phyloP scores from a whole-genome alignment of 2,888 invertebrate genomes.

The Erynnis tages region DNA sequence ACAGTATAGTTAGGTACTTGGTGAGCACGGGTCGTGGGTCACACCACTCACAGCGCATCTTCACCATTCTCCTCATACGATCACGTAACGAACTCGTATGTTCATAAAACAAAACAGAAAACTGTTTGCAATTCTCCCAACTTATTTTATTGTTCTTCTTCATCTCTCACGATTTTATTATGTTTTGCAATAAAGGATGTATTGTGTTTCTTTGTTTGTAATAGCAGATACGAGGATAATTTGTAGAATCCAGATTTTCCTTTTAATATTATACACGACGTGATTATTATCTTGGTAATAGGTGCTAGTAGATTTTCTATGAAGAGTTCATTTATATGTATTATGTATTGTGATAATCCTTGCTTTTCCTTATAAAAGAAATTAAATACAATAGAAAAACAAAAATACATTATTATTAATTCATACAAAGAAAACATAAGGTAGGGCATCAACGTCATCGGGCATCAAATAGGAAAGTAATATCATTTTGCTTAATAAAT shows the following conservation, averaged over 20 bases:
- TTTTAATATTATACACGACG: too few relatives aligned
- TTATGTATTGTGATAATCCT: too few relatives aligned
- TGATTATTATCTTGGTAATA: not conserved
- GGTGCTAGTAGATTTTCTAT: too few relatives aligned
- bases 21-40: constrained; percentile 36
- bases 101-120: constrained; percentile 23
- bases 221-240: constrained; percentile 14
- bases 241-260: constrained; percentile 1
- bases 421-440: too few relatives aligned
- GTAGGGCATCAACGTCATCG: too few relatives aligned
- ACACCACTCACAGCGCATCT: constrained; percentile 40
- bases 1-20: constrained; percentile 29
- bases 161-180: constrained; percentile 11
- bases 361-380: too few relatives aligned
- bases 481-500: too few relatives aligned
- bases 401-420: too few relatives aligned
- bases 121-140: constrained; percentile 11
- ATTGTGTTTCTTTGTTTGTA: constrained; percentile 15
- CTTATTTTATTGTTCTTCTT: constrained; percentile 18
- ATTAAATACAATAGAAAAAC: too few relatives aligned
- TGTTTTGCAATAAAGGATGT: constrained; percentile 11
- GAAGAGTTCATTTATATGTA: too few relatives aligned
- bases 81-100: constrained; percentile 35
- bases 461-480: too few relatives aligned
- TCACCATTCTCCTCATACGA: constrained; percentile 31